These are phyloP conservation scores for Gadus macrocephalus DNA, from an alignment of 2,113 vertebrate genomes.

Conservation along the genomic window DNA sequence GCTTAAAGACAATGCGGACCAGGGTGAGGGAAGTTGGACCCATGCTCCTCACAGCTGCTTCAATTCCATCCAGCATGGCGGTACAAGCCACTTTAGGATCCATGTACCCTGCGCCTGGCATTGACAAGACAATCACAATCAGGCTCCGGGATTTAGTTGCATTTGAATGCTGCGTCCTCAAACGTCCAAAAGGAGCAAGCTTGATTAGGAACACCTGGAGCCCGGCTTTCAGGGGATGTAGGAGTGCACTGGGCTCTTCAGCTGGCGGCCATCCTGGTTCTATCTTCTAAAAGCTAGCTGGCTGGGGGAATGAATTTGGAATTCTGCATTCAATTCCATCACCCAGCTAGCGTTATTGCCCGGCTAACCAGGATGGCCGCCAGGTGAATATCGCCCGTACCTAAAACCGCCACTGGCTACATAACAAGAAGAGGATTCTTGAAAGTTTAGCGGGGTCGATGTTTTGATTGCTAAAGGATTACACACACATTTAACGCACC, in stretches of 20 bases:
- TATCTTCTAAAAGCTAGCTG: too few relatives aligned
- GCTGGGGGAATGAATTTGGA: too few relatives aligned
- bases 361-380: too few relatives aligned
- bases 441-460: neutral
- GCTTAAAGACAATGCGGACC: slow-evolving; percentile 54
- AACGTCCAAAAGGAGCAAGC: neutral
- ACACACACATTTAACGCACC: slow-evolving; percentile 30
- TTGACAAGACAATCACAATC: neutral
- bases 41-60: slow-evolving; percentile 27
- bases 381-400: too few relatives aligned
- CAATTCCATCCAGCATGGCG: slow-evolving; percentile 60
- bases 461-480: too few relatives aligned
- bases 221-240: too few relatives aligned
- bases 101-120: slow-evolving; percentile 41
- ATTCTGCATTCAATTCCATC: too few relatives aligned
- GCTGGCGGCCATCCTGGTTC: too few relatives aligned
- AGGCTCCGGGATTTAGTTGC: neutral
- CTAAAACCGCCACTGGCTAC: too few relatives aligned
- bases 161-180: neutral
- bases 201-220: neutral
- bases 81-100: slow-evolving; percentile 24
- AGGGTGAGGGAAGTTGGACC: slow-evolving; percentile 32
- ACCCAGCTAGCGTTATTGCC: too few relatives aligned
- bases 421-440: too few relatives aligned
- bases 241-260: too few relatives aligned